These are phyloP conservation scores for Drosophila burlai DNA, from an alignment of 1,140 invertebrate species.

Conservation along the genomic window DNA sequence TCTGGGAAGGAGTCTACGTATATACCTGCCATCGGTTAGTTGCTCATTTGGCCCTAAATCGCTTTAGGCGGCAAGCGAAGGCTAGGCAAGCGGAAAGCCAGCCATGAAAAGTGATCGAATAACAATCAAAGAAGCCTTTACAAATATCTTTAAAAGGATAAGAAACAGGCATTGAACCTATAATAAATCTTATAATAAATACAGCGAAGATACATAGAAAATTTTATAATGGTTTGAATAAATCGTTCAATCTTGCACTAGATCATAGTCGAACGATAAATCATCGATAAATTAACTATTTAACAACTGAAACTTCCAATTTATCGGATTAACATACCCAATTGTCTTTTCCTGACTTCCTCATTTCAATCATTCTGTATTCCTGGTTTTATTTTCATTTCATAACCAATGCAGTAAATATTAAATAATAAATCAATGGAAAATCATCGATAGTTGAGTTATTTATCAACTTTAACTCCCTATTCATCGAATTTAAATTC, in stretches of 20 bases:
- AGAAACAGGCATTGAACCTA: too few relatives aligned
- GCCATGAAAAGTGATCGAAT: slow-evolving; percentile 16
- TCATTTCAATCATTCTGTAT: neutral
- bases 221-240: too few relatives aligned
- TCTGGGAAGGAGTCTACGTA: neutral
- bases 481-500: neutral
- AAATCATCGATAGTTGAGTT: neutral
- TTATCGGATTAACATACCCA: neutral
- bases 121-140: slow-evolving; percentile 9
- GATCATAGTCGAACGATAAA: neutral
- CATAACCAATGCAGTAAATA: neutral
- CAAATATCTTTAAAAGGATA: neutral
- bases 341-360: rapidly evolving
- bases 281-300: neutral
- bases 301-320: neutral
- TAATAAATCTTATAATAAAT: too few relatives aligned
- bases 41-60: slow-evolving; percentile 34
- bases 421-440: neutral
- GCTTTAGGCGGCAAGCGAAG: slow-evolving; percentile 6
- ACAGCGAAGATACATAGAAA: too few relatives aligned
- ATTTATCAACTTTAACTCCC: neutral
- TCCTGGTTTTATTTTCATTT: neutral
- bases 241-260: too few relatives aligned
- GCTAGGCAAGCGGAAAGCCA: neutral
- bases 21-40: slow-evolving; percentile 20